Percentiles rank a stretch among this genome's conserved stretches.
These are phyloP conservation scores for Desmodus rotundus DNA, from an alignment of 2,113 vertebrate species.

Conservation along the genomic window DNA sequence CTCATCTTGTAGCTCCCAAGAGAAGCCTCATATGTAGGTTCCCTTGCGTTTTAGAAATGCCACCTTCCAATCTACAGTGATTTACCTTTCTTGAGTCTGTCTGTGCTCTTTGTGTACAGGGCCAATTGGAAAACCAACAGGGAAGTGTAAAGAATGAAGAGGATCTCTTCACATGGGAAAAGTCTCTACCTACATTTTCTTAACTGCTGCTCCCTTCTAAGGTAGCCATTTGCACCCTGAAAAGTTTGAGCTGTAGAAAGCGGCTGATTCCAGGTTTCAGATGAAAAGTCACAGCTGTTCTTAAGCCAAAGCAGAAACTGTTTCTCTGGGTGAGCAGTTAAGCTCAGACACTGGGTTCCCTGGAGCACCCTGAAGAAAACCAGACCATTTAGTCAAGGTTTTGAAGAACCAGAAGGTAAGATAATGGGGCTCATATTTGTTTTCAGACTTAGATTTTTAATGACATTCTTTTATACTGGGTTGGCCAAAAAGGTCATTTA, in stretches of 20 bases:
- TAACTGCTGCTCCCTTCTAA: background rate
- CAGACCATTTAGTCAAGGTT: background rate
- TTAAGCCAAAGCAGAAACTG: background rate
- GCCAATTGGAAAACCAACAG: background rate
- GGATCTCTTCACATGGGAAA: background rate
- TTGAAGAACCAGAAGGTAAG: background rate
- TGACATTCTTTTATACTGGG: background rate
- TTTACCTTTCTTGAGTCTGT: background rate
- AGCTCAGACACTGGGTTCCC: background rate
- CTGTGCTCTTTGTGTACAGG: background rate
- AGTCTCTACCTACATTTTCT: background rate
- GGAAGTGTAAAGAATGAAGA: background rate
- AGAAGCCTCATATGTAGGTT: background rate
- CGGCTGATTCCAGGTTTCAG: background rate
- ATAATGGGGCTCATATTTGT: background rate
- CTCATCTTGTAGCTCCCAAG: too few relatives aligned
- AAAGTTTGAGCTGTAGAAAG: background rate
- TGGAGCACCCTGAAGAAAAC: background rate
- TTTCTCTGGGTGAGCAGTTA: background rate
- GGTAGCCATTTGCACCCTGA: background rate
- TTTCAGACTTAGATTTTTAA: background rate
- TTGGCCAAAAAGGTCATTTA: too few relatives aligned
- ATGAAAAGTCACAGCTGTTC: background rate
- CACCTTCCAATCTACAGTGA: background rate
- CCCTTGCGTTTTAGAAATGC: background rate